Evolutionary conservation across 1,140 invertebrate species (phyloP), one percentile per base, ranked within the genome.

Genomic region (Chymomyza costata): DNA sequence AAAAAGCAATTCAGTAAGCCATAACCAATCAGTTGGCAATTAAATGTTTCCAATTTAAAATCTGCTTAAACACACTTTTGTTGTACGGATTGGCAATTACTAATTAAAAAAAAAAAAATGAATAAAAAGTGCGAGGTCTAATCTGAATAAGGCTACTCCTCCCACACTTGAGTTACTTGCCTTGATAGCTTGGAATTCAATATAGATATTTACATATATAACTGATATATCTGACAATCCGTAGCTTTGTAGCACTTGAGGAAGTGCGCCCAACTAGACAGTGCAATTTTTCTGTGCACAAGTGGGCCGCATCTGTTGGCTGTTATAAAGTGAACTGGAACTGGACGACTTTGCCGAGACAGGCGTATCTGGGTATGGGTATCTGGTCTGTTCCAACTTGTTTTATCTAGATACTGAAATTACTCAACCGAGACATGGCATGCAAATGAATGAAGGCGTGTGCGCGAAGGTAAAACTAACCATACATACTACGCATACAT

Each of bases 1-100:
- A 59, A 52, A 71, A 64, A 51, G 67, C 71, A 78, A 71, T 76
- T 76, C 39, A 39, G 54, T 53, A 30, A 21, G 69, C 65, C 64
- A 68, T 65, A 76, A 43, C 62, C 71, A 66, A 78, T 71, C 66
- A 70, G 53, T 46, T 55, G 62, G 73, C 71, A 76, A 76, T 76
- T 76, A 76, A 70, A 65, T 25, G 53, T 30, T 45, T 48, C 47
- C 59, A 62, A 63, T 78, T 65, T 13, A 54, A 78, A 70, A 76
- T 74, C 69, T 51, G 60, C 55, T 65, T 54, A 78, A n/a, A n/a
- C n/a, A n/a, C n/a, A n/a, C n/a, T n/a, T n/a, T n/a, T n/a, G n/a
- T n/a, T n/a, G n/a, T n/a, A 57, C 58, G 52, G 44, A 66, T 65
- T 68, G 44, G 43, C 61, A 69, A 76, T 74, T 57, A 68, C 55